These are phyloP conservation scores for Mylabris sibirica DNA, from an alignment of 2,888 invertebrate genomes.

Conservation along the genomic window DNA sequence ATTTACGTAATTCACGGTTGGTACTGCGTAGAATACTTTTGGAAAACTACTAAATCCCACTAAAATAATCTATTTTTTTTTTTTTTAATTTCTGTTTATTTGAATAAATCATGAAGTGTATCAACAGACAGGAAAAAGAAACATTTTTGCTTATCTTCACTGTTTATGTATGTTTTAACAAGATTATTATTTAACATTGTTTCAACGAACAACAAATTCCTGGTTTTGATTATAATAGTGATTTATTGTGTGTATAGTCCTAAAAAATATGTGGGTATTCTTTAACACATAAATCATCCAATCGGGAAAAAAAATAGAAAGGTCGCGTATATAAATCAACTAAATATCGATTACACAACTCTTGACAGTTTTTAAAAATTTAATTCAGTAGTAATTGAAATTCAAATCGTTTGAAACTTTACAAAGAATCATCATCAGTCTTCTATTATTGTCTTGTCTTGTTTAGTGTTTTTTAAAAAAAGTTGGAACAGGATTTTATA, in stretches of 20 bases:
- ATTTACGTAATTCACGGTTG: not conserved
- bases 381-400: not conserved
- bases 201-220: constrained; percentile 3
- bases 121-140: not conserved
- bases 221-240: not conserved
- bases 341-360: not conserved
- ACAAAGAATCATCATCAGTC: not conserved
- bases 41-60: not conserved
- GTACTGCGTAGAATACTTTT: not conserved
- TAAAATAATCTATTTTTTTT: no score
- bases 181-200: constrained; percentile 6
- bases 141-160: not conserved
- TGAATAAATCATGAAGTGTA: not conserved
- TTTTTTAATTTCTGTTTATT: not conserved
- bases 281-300: not conserved
- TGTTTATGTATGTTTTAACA: not conserved
- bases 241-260: not conserved
- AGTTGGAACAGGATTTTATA: no score
- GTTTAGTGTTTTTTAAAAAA: not conserved
- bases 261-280: constrained; percentile 1
- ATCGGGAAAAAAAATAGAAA: not conserved
- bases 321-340: not conserved
- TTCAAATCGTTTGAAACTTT: not conserved
- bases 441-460: not conserved
- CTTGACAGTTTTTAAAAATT: not conserved